Conservation (phyloP, 2,113 vertebrate species). For the Pagrus major region DNA sequence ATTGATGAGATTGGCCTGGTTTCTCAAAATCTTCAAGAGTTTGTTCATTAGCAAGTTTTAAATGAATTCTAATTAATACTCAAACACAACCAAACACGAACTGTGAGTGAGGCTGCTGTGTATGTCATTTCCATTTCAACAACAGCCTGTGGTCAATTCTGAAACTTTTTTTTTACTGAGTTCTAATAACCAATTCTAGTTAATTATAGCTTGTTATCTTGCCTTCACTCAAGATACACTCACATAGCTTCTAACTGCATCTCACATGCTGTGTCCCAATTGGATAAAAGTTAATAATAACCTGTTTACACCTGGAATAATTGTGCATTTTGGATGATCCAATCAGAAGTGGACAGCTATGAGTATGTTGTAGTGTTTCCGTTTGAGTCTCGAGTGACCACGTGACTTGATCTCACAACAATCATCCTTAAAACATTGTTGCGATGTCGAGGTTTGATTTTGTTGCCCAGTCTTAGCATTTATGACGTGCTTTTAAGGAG, state of each 20-base stretch:
- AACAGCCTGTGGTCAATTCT: not conserved
- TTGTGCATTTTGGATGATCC: too few species aligned
- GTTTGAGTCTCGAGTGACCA: too few species aligned
- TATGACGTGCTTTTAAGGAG: too few species aligned
- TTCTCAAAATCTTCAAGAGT: conserved; percentile 48
- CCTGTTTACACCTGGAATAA: too few species aligned
- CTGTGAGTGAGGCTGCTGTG: not conserved
- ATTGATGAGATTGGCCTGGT: conserved; percentile 38
- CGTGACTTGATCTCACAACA: too few species aligned
- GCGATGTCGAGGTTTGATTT: too few species aligned
- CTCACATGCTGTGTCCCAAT: too few species aligned
- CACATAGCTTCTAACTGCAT: not conserved
- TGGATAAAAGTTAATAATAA: not conserved
- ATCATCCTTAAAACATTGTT: too few species aligned
- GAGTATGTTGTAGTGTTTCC: too few species aligned
- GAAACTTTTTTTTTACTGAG: not conserved
- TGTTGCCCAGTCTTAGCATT: too few species aligned
- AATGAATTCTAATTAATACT: not conserved
- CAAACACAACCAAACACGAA: conserved; percentile 2
- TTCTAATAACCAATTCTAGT: not conserved
- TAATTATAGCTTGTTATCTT: not conserved
- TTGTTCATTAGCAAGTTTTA: conserved; percentile 10
- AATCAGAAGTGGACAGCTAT: too few species aligned
- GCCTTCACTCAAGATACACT: not conserved
- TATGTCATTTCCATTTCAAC: not conserved